phyloP scores from a whole-genome alignment of 2,113 vertebrate species.

The Eulemur macaco region DNA sequence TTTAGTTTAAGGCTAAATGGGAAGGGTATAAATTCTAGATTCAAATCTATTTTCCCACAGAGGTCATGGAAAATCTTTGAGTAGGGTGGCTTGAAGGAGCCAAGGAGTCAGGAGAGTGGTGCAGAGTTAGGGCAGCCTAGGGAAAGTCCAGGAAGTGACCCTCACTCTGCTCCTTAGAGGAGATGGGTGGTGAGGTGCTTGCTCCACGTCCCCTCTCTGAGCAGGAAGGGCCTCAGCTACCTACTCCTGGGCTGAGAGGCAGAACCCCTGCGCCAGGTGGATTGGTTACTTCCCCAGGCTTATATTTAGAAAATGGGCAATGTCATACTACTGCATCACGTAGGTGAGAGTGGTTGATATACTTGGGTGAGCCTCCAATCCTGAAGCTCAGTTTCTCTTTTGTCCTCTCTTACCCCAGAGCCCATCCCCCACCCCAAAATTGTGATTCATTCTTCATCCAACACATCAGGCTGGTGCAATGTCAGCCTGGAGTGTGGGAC shows the following conservation, averaged over 20 bases:
- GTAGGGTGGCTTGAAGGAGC: background rate
- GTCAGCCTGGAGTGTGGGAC: constrained; percentile 65
- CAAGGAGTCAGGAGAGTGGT: background rate
- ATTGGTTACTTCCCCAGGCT: background rate
- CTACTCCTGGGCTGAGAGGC: background rate
- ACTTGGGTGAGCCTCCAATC: background rate
- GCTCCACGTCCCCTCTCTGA: background rate
- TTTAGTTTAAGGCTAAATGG: background rate
- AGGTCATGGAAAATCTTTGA: background rate
- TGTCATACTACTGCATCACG: fast-evolving
- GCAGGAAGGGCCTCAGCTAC: background rate
- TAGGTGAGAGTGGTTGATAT: too few species aligned
- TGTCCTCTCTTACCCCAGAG: background rate
- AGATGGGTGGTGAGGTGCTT: too few species aligned
- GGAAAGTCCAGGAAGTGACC: background rate
- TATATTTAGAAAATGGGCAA: background rate
- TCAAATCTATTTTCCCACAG: background rate
- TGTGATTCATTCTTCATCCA: constrained; percentile 27
- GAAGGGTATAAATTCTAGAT: background rate
- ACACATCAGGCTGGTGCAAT: constrained; percentile 51
- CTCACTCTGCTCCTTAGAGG: background rate
- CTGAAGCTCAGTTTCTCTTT: background rate
- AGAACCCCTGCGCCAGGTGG: background rate
- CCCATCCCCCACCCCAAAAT: background rate
- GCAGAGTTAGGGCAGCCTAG: too few species aligned